These are phyloP conservation scores for Drosophila suzukii DNA, from an alignment of 1,140 invertebrate genomes.

Conservation along the genomic window DNA sequence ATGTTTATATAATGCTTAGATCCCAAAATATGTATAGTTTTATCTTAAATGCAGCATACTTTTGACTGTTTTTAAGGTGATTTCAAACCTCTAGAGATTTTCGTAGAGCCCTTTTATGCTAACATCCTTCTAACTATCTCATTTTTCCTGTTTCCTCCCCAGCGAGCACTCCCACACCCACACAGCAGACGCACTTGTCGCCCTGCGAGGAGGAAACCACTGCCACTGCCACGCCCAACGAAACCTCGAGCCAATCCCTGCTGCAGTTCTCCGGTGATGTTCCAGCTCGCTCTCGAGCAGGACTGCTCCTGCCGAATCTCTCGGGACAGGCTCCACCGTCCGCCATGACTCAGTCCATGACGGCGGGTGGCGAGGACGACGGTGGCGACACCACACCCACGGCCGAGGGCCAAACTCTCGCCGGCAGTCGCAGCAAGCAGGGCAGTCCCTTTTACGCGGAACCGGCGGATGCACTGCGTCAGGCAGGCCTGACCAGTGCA, in stretches of 20 bases:
- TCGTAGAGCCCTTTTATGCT: not conserved
- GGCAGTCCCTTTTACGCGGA: constrained; percentile 96
- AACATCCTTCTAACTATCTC: not conserved
- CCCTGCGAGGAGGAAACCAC: constrained; percentile 72
- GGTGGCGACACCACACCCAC: constrained; percentile 74
- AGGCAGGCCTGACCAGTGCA: constrained; percentile 84
- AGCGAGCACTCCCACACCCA: constrained; percentile 83
- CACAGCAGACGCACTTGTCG: constrained; percentile 85
- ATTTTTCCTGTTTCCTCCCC: not conserved
- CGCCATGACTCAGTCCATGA: constrained; percentile 63
- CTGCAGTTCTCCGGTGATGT: constrained; percentile 72
- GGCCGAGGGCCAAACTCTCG: constrained; percentile 61
- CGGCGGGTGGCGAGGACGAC: constrained; percentile 37
- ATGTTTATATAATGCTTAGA: no score
- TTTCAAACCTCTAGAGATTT: not conserved
- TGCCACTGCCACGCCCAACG: constrained; percentile 6
- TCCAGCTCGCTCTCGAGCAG: constrained; percentile 69
- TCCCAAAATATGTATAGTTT: no score
- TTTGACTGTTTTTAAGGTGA: not conserved
- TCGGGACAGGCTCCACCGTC: not conserved
- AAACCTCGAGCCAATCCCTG: constrained; percentile 65
- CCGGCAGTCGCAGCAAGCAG: constrained; percentile 83
- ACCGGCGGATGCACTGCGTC: constrained; percentile 92
- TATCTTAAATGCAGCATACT: not conserved
- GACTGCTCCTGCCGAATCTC: constrained; percentile 65